Evolutionary conservation across 2,888 invertebrate genomes (phyloP).

Genomic region (Neria commutata): DNA sequence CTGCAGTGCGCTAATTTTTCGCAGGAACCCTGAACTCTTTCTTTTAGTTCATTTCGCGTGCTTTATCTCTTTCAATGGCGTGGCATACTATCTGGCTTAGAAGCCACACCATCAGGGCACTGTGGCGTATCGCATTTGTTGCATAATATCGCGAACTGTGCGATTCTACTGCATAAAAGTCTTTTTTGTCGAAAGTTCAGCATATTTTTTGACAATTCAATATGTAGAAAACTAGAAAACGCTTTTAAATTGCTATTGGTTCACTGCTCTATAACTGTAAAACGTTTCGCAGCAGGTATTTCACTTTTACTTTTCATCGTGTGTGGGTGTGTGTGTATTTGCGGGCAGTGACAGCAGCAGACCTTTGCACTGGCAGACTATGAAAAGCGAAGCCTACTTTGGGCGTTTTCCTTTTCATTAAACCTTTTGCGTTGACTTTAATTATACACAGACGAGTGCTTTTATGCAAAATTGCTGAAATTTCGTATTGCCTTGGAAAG

Average conservation of each 20-base stretch:
- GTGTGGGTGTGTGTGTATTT: background rate
- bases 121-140: background rate
- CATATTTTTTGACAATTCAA: too few relatives aligned
- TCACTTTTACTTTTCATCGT: conserved; percentile 4
- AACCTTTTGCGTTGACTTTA: too few relatives aligned
- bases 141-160: background rate
- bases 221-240: too few relatives aligned
- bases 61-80: background rate
- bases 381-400: too few relatives aligned
- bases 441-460: too few relatives aligned
- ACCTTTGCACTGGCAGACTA: too few relatives aligned
- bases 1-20: conserved; percentile 11
- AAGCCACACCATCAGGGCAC: background rate
- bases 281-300: background rate
- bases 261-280: too few relatives aligned
- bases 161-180: too few relatives aligned
- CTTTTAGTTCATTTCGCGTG: background rate
- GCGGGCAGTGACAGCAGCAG: background rate
- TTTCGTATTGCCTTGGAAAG: too few relatives aligned
- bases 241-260: too few relatives aligned
- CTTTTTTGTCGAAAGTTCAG: too few relatives aligned
- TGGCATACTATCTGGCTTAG: conserved; percentile 11
- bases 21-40: conserved; percentile 24
- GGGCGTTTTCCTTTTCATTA: too few relatives aligned
- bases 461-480: background rate